phyloP scores from a whole-genome alignment of 2,888 invertebrate genomes.

The Meteorus colon region DNA sequence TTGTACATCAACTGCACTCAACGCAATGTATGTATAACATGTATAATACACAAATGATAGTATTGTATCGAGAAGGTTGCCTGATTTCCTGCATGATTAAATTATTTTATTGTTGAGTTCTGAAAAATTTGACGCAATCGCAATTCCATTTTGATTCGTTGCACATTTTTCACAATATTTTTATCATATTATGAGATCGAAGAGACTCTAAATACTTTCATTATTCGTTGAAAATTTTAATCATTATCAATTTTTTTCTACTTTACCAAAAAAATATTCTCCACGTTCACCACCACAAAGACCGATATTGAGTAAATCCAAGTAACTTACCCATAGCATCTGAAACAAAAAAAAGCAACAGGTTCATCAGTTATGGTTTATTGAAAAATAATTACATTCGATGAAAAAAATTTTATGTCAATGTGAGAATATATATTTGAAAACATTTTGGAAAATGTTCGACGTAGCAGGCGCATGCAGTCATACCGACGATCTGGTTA shows the following conservation, averaged over 20 bases:
- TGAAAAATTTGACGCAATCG: not conserved
- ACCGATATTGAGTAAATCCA: constrained; percentile 28
- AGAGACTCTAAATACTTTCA: not conserved
- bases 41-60: not conserved
- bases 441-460: constrained; percentile 47
- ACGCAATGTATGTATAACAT: not conserved
- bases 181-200: too few species aligned
- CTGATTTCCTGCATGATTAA: too few species aligned
- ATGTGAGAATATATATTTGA: not conserved
- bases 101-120: too few species aligned
- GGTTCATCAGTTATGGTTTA: constrained; percentile 35
- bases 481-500: not conserved
- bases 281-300: not conserved
- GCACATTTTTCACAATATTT: too few species aligned
- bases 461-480: constrained; percentile 42
- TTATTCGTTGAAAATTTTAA: not conserved
- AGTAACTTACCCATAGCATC: constrained; percentile 86
- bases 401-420: too few species aligned
- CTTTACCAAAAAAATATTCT: constrained; percentile 5
- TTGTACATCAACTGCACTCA: not conserved
- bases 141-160: too few species aligned
- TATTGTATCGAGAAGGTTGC: not conserved
- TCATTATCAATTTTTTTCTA: constrained; percentile 19
- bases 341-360: constrained; percentile 79
- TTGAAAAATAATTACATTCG: not conserved